Evolutionary conservation across 2,113 vertebrate species (phyloP), one percentile per base, ranked within the genome.

Genomic region (Emydura subglobosa): DNA sequence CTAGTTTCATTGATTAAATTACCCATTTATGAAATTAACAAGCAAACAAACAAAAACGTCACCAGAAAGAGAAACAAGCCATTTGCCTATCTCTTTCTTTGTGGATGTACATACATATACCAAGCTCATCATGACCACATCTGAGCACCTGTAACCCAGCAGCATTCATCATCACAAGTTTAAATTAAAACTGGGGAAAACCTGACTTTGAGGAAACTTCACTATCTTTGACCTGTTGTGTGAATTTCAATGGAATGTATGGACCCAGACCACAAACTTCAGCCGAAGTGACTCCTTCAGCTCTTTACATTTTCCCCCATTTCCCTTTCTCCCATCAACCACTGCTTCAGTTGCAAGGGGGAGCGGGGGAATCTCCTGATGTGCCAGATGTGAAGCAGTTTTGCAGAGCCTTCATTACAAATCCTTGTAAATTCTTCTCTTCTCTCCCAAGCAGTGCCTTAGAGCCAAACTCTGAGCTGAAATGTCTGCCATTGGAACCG

Each of bases 321-420:
- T 21, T 0, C 11, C 9, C 0, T 0, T 54, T 22, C 27, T 74
- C 79, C 31, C 1, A 6, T 50, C 3, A 19, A 1, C 51, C 47
- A 68, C 9, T 68, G 9, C 68, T 79, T 91, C n/a, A 85, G 27
- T 10, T 27, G 29, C 5, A 39, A 53, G 12, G 50, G 29, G 10
- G 1, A 16, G 14, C 39, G 4, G 17, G 55, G 10, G 5, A 53
- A 91, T 79, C 2, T 10, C 11, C 0, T n/a, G 82, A 6, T 4
- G 16, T 44, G 55, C 2, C 84, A 89, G 51, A 83, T 87, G 85
- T 57, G 85, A 80, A 65, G 10, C 4, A 29, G 5, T 80, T 92
- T 81, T 19, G 27, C 0, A 0, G 11, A 27, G 2, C 39, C 74
- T 78, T 78, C 74, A 78, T 78, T 78, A 78, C 24, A 78, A 44